Conservation (phyloP, 2,113 vertebrate genomes). For the Cathartes aura region DNA sequence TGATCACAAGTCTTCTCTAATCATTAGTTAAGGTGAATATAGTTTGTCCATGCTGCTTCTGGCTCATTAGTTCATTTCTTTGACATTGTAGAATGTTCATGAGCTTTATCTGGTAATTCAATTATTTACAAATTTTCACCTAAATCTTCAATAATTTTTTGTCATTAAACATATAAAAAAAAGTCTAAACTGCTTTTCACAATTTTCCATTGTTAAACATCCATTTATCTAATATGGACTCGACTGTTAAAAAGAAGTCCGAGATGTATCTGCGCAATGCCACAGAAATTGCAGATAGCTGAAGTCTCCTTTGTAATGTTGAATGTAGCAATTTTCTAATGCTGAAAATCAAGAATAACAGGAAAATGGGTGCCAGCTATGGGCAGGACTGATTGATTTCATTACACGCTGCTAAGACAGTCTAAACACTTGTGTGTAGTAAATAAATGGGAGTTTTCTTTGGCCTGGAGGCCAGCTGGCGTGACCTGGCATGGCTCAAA, state of each 20-base stretch:
- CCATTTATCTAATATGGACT: not conserved
- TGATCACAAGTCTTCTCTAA: rapidly evolving
- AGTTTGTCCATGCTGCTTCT: not conserved
- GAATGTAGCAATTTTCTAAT: not conserved
- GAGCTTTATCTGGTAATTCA: not conserved
- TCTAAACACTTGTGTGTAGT: not conserved
- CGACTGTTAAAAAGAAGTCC: not conserved
- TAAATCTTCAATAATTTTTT: not conserved
- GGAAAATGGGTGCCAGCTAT: not conserved
- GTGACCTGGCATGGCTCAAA: not conserved
- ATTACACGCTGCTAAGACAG: not conserved
- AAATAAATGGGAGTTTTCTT: not conserved
- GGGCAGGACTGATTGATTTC: not conserved
- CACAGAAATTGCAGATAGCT: not conserved
- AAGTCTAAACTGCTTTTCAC: not conserved
- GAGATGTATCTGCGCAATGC: not conserved
- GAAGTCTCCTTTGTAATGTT: not conserved
- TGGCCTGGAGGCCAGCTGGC: slow-evolving; percentile 2
- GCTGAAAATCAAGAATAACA: not conserved
- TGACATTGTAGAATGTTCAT: not conserved
- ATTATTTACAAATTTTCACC: not conserved
- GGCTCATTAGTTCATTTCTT: not conserved
- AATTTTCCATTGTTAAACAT: not conserved
- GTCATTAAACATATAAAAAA: not conserved
- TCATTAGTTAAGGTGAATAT: not conserved